Conservation (phyloP, 2,888 invertebrate genomes). For the Xiphydria camelus region DNA sequence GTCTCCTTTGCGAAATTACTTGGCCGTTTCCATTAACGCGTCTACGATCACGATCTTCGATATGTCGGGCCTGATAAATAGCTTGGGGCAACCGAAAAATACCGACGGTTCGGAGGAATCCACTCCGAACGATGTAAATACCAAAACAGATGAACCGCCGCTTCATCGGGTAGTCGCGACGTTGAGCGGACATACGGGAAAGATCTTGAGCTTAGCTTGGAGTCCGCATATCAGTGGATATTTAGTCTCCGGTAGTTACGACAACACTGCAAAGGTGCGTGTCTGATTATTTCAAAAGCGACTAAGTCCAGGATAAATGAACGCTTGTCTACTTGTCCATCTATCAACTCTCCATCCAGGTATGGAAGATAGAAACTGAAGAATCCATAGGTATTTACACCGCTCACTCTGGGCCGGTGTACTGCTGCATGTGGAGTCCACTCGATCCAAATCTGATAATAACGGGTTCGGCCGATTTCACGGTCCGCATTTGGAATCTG, state of each 20-base stretch:
- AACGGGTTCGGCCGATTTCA: conserved; percentile 70
- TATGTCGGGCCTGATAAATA: conserved; percentile 33
- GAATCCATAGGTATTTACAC: conserved; percentile 64
- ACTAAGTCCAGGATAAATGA: no score
- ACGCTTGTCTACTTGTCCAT: no score
- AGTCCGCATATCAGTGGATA: conserved; percentile 69
- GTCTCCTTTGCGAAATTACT: conserved; percentile 65
- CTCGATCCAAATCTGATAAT: conserved; percentile 65
- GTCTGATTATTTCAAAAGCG: conserved; percentile 27
- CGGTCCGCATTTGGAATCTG: conserved; percentile 67
- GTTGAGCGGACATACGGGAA: conserved; percentile 60
- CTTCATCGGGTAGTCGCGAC: conserved; percentile 52
- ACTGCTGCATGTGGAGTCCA: conserved; percentile 70
- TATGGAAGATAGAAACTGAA: conserved; percentile 66
- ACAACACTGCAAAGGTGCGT: conserved; percentile 69
- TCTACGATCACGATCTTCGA: conserved; percentile 62
- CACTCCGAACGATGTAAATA: conserved; percentile 11
- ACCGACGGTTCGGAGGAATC: conserved; percentile 6
- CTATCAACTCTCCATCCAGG: no score
- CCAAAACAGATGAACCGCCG: conserved; percentile 21
- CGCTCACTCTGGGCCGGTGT: conserved; percentile 62
- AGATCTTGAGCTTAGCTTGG: conserved; percentile 68
- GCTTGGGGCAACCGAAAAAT: no score
- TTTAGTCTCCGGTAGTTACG: conserved; percentile 72
- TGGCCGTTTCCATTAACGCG: conserved; percentile 66